Conservation (phyloP, 2,113 vertebrate species). For the Megaceryle torquata region DNA sequence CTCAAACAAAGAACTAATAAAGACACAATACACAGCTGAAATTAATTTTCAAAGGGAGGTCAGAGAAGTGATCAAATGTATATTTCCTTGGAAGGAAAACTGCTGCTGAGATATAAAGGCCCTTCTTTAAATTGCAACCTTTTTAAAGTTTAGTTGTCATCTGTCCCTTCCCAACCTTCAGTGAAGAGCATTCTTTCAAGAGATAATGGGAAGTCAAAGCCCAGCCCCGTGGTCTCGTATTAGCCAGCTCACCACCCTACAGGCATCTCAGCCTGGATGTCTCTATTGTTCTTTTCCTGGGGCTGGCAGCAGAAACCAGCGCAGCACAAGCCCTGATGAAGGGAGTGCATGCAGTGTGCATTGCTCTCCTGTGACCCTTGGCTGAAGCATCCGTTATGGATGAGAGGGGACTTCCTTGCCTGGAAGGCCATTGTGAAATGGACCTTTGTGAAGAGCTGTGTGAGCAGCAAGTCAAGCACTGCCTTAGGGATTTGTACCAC, state of each 20-base stretch:
- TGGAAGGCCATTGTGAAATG: not conserved
- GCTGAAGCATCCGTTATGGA: not conserved
- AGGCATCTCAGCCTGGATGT: not conserved
- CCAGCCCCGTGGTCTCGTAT: not conserved
- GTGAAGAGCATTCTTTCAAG: not conserved
- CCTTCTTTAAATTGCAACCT: not conserved
- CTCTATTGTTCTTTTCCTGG: not conserved
- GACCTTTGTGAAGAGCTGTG: not conserved
- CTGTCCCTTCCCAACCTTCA: not conserved
- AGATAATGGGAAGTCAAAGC: not conserved
- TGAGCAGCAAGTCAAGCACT: not conserved
- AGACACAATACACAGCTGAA: not conserved
- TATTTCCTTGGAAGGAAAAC: not conserved
- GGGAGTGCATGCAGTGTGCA: accelerated
- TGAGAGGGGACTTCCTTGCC: not conserved
- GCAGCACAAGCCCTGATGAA: accelerated
- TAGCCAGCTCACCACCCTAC: not conserved
- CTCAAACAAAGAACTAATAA: not conserved
- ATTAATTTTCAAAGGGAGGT: not conserved
- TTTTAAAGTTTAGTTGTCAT: not conserved
- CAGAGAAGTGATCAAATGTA: not conserved
- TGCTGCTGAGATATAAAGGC: not conserved
- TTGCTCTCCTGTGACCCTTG: not conserved
- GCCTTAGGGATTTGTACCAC: not conserved
- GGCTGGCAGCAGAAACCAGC: not conserved